Percentiles rank a stretch among this genome's conserved stretches.
Evolutionary conservation across 2,888 invertebrate species (phyloP).

Genomic region (Matsumyia berberina): DNA sequence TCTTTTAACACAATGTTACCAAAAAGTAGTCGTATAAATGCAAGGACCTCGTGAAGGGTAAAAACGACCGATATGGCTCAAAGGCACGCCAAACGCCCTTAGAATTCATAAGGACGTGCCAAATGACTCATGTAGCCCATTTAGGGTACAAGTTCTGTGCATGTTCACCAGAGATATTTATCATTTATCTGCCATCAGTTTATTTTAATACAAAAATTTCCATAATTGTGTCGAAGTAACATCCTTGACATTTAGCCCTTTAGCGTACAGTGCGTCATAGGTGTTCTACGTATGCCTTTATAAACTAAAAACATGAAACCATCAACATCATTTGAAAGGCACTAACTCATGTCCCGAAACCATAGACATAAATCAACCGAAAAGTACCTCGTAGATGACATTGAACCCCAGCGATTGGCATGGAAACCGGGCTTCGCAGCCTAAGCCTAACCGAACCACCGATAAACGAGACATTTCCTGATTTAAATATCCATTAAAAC

Average conservation of each 20-base stretch:
- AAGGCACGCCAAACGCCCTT: too few relatives aligned
- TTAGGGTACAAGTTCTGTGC: background rate
- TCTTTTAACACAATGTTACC: too few relatives aligned
- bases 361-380: constrained; percentile 25
- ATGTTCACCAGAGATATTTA: constrained; percentile 1
- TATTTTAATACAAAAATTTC: constrained; percentile 5
- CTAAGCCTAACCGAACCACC: constrained; percentile 7
- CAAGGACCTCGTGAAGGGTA: too few relatives aligned
- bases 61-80: too few relatives aligned
- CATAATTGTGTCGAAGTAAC: constrained; percentile 7
- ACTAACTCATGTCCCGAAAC: constrained; percentile 13
- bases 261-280: constrained; percentile 1
- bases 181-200: background rate
- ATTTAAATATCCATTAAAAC: constrained; percentile 63
- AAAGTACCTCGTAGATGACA: constrained; percentile 46
- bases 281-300: background rate
- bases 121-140: background rate
- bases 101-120: too few relatives aligned
- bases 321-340: constrained; percentile 6
- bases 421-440: constrained; percentile 13
- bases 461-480: constrained; percentile 42
- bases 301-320: constrained; percentile 8
- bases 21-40: too few relatives aligned
- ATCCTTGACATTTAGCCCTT: constrained; percentile 9
- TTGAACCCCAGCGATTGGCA: constrained; percentile 51